phyloP scores from a whole-genome alignment of 2,888 invertebrate genomes.

The Netelia fuscicornis region DNA sequence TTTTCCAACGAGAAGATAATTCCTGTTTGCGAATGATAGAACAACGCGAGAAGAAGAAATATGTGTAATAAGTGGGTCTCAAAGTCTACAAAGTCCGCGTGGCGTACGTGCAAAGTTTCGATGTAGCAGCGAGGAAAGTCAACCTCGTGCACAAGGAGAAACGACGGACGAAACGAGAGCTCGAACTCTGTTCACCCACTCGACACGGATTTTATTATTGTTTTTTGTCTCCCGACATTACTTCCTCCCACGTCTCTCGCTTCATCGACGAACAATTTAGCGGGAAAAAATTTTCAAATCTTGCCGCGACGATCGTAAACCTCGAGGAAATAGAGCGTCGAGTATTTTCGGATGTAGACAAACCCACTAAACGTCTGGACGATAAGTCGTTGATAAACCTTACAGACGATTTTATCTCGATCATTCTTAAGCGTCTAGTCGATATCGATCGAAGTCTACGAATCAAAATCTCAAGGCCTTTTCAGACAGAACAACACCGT shows the following conservation, averaged over 20 bases:
- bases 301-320: background rate
- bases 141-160: background rate
- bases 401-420: background rate
- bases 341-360: background rate
- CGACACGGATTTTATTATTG: background rate
- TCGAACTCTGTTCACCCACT: background rate
- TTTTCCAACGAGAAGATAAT: background rate
- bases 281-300: background rate
- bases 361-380: background rate
- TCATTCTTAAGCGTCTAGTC: background rate
- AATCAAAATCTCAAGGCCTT: background rate
- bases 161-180: background rate
- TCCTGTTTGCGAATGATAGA: background rate
- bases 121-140: background rate
- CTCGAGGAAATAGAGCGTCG: background rate
- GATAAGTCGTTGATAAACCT: background rate
- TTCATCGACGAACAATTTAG: background rate
- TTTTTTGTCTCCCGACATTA: background rate
- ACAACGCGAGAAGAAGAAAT: background rate
- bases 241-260: background rate
- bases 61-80: background rate
- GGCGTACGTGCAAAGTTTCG: background rate
- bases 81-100: background rate
- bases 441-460: background rate
- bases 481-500: no score